phyloP scores from a whole-genome alignment of 2,888 invertebrate genomes.

The Dicranocentrus wangi region DNA sequence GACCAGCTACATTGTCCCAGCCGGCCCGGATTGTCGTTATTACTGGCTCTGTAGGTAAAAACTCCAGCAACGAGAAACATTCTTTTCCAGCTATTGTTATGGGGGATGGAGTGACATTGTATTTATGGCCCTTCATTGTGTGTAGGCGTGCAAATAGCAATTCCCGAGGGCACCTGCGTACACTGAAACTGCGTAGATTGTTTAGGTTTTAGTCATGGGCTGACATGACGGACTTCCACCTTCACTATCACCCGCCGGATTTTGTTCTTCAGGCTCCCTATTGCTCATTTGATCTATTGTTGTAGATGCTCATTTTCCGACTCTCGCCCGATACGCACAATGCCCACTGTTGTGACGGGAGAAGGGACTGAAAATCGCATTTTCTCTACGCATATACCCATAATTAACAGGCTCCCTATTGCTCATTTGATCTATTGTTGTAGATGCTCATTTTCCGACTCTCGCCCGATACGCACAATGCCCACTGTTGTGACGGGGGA shows the following conservation, averaged over 20 bases:
- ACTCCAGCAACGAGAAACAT: no score
- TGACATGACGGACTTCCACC: no score
- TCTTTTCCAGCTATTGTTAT: not conserved
- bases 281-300: constrained; percentile 10
- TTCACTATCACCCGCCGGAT: no score
- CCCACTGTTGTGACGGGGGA: no score
- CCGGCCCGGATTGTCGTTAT: constrained; percentile 5
- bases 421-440: constrained; percentile 9
- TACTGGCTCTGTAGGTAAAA: not conserved
- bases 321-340: no score
- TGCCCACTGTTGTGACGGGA: no score
- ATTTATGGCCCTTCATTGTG: constrained; percentile 51
- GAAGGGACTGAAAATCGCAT: no score
- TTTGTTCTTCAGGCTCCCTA: not conserved
- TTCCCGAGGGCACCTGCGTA: constrained; percentile 59
- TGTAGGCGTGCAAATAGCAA: constrained; percentile 65
- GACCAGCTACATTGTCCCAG: not conserved
- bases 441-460: not conserved
- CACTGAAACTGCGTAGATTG: constrained; percentile 24
- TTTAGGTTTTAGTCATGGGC: no score
- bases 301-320: constrained; percentile 2
- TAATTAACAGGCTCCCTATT: not conserved
- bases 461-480: no score
- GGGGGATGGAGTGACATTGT: constrained; percentile 30
- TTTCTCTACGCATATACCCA: no score